phyloP scores from a whole-genome alignment of 2,797 vertebrate genomes.

The Ctenopoma multispine region DNA sequence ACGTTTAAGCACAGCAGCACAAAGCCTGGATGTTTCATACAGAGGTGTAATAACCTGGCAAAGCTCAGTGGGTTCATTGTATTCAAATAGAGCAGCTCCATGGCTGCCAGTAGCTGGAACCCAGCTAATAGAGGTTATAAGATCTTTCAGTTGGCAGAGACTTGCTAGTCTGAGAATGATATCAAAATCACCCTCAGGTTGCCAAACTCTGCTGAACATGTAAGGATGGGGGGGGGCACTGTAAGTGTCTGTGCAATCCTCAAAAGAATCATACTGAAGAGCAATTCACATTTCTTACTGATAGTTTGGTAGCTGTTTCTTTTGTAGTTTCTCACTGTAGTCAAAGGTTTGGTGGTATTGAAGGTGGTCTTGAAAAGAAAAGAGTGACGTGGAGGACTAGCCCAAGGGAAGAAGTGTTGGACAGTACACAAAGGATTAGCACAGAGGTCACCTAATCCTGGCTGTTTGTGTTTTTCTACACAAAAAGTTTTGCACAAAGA shows the following conservation, averaged over 20 bases:
- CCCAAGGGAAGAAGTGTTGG: constrained; percentile 46
- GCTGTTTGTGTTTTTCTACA: constrained; percentile 27
- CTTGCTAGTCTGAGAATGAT: constrained; percentile 48
- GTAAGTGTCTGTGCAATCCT: constrained; percentile 7
- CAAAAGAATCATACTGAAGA: constrained; percentile 8
- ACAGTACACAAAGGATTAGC: constrained; percentile 36
- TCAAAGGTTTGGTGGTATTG: not conserved
- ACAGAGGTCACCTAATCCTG: constrained; percentile 25
- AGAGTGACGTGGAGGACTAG: constrained; percentile 9
- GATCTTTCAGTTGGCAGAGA: constrained; percentile 56
- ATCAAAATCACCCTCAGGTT: constrained; percentile 55
- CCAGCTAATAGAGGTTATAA: constrained; percentile 47
- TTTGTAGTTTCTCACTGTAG: constrained; percentile 12
- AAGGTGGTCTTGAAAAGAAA: constrained; percentile 27
- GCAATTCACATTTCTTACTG: not conserved
- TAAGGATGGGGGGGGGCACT: not conserved
- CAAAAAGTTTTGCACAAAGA: constrained; percentile 39
- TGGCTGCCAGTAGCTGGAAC: constrained; percentile 43
- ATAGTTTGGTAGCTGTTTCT: not conserved
- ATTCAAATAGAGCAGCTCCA: constrained; percentile 45
- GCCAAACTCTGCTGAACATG: constrained; percentile 48
- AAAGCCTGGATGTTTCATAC: constrained; percentile 17
- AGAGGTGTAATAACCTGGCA: constrained; percentile 40
- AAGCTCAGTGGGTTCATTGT: constrained; percentile 60
- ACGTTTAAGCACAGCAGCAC: constrained; percentile 37